phyloP scores from a whole-genome alignment of 2,888 invertebrate species.

The Zygaena filipendulae region DNA sequence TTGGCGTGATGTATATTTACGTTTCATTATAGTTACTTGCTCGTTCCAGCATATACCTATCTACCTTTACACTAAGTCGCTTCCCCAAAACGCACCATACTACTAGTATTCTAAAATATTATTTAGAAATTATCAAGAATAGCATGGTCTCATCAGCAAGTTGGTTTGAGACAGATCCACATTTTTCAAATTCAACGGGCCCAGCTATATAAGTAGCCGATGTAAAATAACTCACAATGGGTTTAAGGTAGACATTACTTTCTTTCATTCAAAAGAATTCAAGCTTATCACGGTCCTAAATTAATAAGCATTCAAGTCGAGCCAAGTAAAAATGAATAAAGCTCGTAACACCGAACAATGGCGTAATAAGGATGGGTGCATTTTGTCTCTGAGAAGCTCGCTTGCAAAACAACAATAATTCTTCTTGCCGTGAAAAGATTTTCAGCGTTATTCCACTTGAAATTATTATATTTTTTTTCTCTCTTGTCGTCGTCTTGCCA shows the following conservation, averaged over 20 bases:
- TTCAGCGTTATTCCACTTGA: slow-evolving; percentile 69
- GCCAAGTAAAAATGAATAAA: slow-evolving; percentile 69
- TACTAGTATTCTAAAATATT: too few species aligned
- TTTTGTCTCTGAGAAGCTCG: slow-evolving; percentile 64
- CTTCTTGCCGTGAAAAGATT: slow-evolving; percentile 64
- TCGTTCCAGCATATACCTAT: too few species aligned
- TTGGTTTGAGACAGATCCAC: too few species aligned
- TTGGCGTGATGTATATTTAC: slow-evolving; percentile 61
- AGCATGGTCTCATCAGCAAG: too few species aligned
- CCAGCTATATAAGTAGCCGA: too few species aligned
- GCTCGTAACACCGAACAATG: slow-evolving; percentile 66
- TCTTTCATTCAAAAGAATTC: slow-evolving; percentile 63
- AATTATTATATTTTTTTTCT: slow-evolving; percentile 66
- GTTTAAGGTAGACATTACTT: slow-evolving; percentile 60
- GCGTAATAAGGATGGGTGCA: slow-evolving; percentile 67
- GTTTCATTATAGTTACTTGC: too few species aligned
- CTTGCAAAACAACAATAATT: slow-evolving; percentile 70
- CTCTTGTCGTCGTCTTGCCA: slow-evolving; percentile 64
- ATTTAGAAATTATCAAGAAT: too few species aligned
- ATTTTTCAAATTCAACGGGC: too few species aligned
- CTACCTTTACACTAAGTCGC: too few species aligned
- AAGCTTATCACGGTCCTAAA: slow-evolving; percentile 66
- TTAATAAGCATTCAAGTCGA: slow-evolving; percentile 69
- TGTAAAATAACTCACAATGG: slow-evolving; percentile 61
- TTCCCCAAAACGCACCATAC: too few species aligned